Evolutionary conservation across 2,797 vertebrate genomes (phyloP).

Genomic region (Hirundo rustica): DNA sequence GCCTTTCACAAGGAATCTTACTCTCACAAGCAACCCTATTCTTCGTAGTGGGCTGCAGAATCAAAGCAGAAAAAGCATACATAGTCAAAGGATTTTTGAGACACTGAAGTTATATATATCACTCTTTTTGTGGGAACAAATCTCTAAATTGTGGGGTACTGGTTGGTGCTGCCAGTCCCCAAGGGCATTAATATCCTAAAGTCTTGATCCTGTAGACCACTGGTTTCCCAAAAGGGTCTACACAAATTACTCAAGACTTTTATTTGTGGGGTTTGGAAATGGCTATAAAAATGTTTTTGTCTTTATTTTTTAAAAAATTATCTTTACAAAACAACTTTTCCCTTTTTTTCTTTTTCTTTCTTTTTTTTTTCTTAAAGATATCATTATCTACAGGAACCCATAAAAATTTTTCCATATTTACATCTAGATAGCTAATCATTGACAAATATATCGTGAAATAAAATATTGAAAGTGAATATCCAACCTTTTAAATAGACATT

Average conservation of each 20-base stretch:
- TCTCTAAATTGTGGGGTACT: background rate
- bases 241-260: slow-evolving; percentile 23
- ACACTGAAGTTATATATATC: background rate
- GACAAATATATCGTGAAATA: slow-evolving; percentile 76
- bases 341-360: slow-evolving; percentile 3
- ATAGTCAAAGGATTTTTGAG: background rate
- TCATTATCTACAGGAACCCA: slow-evolving; percentile 78
- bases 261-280: slow-evolving; percentile 51
- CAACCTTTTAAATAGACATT: slow-evolving; percentile 79
- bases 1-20: slow-evolving; percentile 18
- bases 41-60: background rate
- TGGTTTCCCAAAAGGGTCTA: background rate
- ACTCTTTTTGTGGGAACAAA: background rate
- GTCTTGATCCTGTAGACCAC: slow-evolving; percentile 36
- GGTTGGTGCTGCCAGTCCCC: slow-evolving; percentile 2
- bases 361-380: slow-evolving; percentile 60
- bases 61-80: background rate
- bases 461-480: slow-evolving; percentile 77
- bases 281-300: slow-evolving; percentile 73
- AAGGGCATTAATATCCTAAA: slow-evolving; percentile 4
- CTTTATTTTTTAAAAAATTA: slow-evolving; percentile 74
- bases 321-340: slow-evolving; percentile 75
- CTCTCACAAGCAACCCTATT: background rate
- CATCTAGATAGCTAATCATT: slow-evolving; percentile 71
- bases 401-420: slow-evolving; percentile 78